Conservation (phyloP, 2,113 vertebrate species). For the Oreotrochilus melanogaster region DNA sequence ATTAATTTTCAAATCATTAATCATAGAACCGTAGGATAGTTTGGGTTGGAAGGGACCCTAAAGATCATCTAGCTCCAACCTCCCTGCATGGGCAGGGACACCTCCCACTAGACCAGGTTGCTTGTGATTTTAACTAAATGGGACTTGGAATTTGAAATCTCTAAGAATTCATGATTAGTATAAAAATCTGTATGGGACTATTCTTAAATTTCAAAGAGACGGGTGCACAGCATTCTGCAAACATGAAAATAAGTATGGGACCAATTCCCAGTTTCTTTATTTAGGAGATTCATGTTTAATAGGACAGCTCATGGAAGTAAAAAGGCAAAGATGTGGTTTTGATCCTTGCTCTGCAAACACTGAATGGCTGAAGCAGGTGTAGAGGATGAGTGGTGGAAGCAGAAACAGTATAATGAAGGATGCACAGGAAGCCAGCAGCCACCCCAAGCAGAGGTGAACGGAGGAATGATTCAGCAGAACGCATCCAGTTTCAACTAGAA, state of each 20-base stretch:
- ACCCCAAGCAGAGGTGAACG: accelerated
- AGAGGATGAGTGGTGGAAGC: not conserved
- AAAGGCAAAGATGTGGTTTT: not conserved
- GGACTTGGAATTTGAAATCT: not conserved
- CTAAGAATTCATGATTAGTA: not conserved
- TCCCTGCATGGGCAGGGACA: too few relatives aligned
- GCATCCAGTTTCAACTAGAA: not conserved
- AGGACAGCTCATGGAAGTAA: not conserved
- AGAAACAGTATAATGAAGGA: not conserved
- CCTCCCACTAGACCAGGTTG: too few relatives aligned
- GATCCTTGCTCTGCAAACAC: not conserved
- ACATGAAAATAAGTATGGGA: not conserved
- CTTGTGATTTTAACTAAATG: not conserved
- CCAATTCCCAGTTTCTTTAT: not conserved
- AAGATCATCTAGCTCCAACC: too few relatives aligned
- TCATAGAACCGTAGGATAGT: too few relatives aligned
- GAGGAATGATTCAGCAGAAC: not conserved
- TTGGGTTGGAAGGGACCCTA: too few relatives aligned
- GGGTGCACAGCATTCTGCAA: not conserved
- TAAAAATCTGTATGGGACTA: not conserved
- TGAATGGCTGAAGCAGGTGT: not conserved
- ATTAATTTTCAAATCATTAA: not conserved
- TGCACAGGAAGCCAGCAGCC: not conserved
- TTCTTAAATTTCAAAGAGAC: not conserved
- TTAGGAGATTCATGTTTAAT: not conserved